Evolutionary conservation across 2,113 vertebrate genomes (phyloP), one percentile per base, ranked within the genome.

Genomic region (Onychorhynchus coronatus): DNA sequence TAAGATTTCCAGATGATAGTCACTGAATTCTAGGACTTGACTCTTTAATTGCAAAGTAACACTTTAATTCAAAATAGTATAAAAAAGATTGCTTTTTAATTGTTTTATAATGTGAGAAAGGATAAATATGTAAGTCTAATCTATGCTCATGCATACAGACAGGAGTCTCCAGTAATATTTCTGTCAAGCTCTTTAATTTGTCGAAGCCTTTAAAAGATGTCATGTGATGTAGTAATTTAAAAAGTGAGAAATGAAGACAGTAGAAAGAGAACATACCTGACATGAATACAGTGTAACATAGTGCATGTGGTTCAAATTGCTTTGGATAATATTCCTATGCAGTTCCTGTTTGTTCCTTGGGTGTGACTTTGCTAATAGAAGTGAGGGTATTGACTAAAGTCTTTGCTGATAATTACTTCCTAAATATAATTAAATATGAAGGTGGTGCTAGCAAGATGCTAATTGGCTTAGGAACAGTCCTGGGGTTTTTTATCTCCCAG

Each of bases 171-270:
- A 80, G 5, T 90, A 91, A 71, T 75, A 68, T 76, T 94, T 91
- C 73, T 89, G 55, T 94, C 83, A 92, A 66, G 41, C 31, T 87
- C 13, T 89, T 93, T 95, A 75, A 78, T 92, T 90, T 94, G 80
- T 89, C 88, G 41, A 53, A 68, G 73, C 80, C 95, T 96, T 93
- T 72, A 88, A 78, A 81, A 80, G 44, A 52, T 61, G 66, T 66
- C 76, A 58, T 33, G 31, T 84, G 76, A 92, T 62, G 44, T 30
- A 55, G 25, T 87, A 71, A 93, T 91, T 83, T 66, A 63, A 78
- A 77, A 91, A 67, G 15, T 77, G 63, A 91, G 71, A 91, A 67
- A 77, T 71, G 25, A 71, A 91, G 65, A 76, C 11, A 10, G 55
- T 75, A 53, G 23, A 85, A 67, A 41, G 68, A 39, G 72, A 91